Evolutionary conservation across 2,113 vertebrate species (phyloP).

Genomic region (Sialia sialis): DNA sequence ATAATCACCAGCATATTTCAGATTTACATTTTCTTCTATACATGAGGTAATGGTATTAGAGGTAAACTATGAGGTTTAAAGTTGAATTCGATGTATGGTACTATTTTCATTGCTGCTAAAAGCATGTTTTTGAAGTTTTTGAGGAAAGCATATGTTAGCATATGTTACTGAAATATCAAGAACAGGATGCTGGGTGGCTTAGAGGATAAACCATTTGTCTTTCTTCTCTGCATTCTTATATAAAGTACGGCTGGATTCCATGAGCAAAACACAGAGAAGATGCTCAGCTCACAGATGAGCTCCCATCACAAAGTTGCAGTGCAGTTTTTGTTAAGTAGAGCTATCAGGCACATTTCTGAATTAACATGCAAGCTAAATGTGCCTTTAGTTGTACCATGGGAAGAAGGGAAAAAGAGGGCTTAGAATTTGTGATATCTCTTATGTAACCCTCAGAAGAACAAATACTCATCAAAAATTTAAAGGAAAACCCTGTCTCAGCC

Average conservation of each 20-base stretch:
- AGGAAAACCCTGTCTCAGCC: not conserved
- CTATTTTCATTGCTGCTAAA: slow-evolving; percentile 75
- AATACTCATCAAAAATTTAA: slow-evolving; percentile 62
- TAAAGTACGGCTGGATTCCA: slow-evolving; percentile 40
- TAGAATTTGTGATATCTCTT: not conserved
- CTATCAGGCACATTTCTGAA: not conserved
- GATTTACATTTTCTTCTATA: slow-evolving; percentile 83
- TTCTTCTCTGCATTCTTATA: slow-evolving; percentile 65
- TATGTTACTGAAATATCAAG: slow-evolving; percentile 75
- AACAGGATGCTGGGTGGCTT: slow-evolving; percentile 71
- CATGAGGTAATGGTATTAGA: slow-evolving; percentile 82
- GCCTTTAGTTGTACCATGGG: not conserved
- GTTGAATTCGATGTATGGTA: slow-evolving; percentile 72
- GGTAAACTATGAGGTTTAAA: slow-evolving; percentile 72
- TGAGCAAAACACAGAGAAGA: not conserved
- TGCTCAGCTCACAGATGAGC: slow-evolving; percentile 13
- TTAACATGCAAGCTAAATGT: not conserved
- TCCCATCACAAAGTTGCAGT: not conserved
- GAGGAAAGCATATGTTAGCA: slow-evolving; percentile 77
- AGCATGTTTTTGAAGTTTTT: slow-evolving; percentile 76
- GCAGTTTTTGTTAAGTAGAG: not conserved
- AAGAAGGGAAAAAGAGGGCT: not conserved
- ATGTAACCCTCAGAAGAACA: slow-evolving; percentile 51
- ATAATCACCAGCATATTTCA: slow-evolving; percentile 93
- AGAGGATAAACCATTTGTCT: slow-evolving; percentile 69